Base-by-base conservation (phyloP, 2,888 invertebrate genomes). In the Petrophora chlorosata region DNA sequence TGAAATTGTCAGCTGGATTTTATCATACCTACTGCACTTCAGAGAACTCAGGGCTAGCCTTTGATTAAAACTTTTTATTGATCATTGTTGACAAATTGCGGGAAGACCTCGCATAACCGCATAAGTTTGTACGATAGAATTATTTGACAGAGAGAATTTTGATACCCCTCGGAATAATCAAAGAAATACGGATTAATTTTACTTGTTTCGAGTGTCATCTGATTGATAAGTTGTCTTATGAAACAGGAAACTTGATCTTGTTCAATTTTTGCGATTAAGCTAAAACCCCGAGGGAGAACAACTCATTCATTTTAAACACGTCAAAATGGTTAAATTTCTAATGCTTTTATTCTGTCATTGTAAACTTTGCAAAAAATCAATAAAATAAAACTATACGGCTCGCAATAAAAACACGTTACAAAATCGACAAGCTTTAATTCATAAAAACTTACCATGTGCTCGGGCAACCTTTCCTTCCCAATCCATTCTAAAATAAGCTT, bases 1-100 rank as follows among this genome's bases (percentile, higher is more conserved):
- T 85, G 79, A 85, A 83, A 85, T 85, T 82, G 78, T 71, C 66
- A 46, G 53, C 53, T 40, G 48, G 53, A 53, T 59, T 56, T 54
- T 43, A 51, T 56, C 47, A 39, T 51, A 48, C 35, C 26, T 49
- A 49, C 51, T 59, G 43, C 53, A 44, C 42, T 53, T 51, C 36
- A 42, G 19, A 51, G 52, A 49, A 53, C 46, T 36, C 16, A 40
- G 23, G 13, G n/a, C 22, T 15, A 26, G 13, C n/a, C 43, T 5
- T 10, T 34, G 19, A 34, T 39, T 35, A 29, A 42, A 28, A 32
- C 17, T 36, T 36, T 16, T 35, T 32, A 33, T 38, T 45, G 38
- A 45, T 19, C 26, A 13, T 17, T 8, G 17, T 3, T n/a, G 15
- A 44, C 36, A 30, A 17, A 38, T 14, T 17, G 9, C 16, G 29